Evolutionary conservation across 2,797 vertebrate species (phyloP).

Genomic region (Trachurus trachurus): DNA sequence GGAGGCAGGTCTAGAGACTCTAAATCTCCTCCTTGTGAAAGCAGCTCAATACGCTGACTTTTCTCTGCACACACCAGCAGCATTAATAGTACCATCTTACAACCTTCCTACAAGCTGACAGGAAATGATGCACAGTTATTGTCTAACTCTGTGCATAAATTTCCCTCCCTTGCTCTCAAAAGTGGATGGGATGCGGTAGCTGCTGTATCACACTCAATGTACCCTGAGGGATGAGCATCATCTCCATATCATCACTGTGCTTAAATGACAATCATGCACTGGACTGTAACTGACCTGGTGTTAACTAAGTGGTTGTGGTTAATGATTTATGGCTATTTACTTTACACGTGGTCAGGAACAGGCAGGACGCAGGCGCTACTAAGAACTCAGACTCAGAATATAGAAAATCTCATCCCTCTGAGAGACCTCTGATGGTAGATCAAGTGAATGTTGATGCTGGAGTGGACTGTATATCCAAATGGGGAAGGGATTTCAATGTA

Average conservation of each 20-base stretch:
- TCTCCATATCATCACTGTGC: constrained; percentile 35
- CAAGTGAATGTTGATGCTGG: constrained; percentile 33
- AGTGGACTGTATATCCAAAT: constrained; percentile 31
- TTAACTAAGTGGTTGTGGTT: constrained; percentile 40
- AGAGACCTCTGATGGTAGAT: constrained; percentile 38
- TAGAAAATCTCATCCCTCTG: constrained; percentile 52
- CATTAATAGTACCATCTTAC: constrained; percentile 27
- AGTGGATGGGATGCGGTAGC: background rate
- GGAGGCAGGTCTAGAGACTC: constrained; percentile 60
- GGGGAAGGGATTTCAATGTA: constrained; percentile 58
- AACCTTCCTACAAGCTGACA: constrained; percentile 10
- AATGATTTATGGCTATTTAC: constrained; percentile 56
- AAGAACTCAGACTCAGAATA: constrained; percentile 43
- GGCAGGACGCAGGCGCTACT: constrained; percentile 47
- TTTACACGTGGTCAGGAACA: constrained; percentile 40
- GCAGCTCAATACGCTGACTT: constrained; percentile 70
- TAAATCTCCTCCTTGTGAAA: constrained; percentile 72
- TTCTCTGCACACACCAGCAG: constrained; percentile 44
- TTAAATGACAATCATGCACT: constrained; percentile 24
- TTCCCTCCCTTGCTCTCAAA: background rate
- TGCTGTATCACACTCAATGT: background rate
- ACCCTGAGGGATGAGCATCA: background rate
- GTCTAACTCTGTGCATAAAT: background rate
- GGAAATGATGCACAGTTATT: constrained; percentile 29
- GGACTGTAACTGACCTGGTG: constrained; percentile 20